Evolutionary conservation across 2,888 invertebrate genomes (phyloP), one percentile per base, ranked within the genome.

Genomic region (Aquatica leii): DNA sequence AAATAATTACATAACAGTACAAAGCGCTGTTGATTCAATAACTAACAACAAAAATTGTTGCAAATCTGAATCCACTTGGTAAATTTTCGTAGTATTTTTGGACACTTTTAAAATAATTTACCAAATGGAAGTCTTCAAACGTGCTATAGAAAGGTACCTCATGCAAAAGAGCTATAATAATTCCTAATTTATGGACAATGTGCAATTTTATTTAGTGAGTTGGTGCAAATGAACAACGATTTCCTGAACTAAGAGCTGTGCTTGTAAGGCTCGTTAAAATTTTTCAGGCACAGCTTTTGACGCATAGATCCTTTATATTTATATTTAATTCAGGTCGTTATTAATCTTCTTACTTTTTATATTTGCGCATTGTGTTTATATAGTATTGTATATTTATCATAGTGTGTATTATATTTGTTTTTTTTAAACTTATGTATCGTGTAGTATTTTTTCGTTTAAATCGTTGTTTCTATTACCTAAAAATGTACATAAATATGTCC

Each of bases 111-210:
- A 15, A 12, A 41, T 24, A 35, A 48, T 63, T 59, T 58, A 50
- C 41, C 58, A 55, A 59, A 50, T 49, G 48, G 59, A 50, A 53
- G 55, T 54, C 59, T 62, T 59, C 59, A 62, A 74, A 77, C 80
- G 81, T 81, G 81, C 81, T 81, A 81, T 81, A 79, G 73, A 78
- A 80, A 80, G 79, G 81, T 81, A 81, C 80, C 80, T 81, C 80
- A 80, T 70, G 72, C 70, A 72, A 69, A 69, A 69, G 69, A 72
- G 71, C 56, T 74, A 76, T 74, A 57, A 66, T 66, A 68, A 69
- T 69, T 70, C 70, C 72, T 76, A 75, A 73, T 73, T 73, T 71
- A 75, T 76, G 80, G 79, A 79, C 77, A 75, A 77, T 76, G 80
- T 80, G 80, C 80, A 80, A 80, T 80, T 74, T 71, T 71, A 70